Evolutionary conservation across 1,140 invertebrate genomes (phyloP).

Genomic region (Leptinotarsa texana): DNA sequence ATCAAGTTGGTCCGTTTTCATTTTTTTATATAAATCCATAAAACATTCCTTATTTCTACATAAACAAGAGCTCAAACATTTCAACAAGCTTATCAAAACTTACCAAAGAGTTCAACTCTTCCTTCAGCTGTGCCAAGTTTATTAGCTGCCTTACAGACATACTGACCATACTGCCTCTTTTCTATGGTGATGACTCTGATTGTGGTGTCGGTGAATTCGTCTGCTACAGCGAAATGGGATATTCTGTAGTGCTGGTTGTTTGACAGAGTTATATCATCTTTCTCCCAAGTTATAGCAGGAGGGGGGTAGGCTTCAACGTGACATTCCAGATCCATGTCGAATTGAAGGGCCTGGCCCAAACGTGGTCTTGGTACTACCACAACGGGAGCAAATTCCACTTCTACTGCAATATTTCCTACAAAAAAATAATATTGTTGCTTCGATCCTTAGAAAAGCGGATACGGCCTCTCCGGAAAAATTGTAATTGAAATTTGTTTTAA

Average conservation of each 20-base stretch:
- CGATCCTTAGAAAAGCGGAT: background rate
- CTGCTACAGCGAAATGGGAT: slow-evolving; percentile 85
- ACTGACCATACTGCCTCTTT: slow-evolving; percentile 85
- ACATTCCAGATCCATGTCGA: slow-evolving; percentile 91
- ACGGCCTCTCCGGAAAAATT: too few species aligned
- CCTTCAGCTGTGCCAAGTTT: slow-evolving; percentile 81
- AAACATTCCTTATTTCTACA: too few species aligned
- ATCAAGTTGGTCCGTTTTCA: too few species aligned
- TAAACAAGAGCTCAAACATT: background rate
- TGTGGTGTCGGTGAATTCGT: slow-evolving; percentile 89
- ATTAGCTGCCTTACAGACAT: slow-evolving; percentile 85
- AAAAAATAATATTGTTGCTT: background rate
- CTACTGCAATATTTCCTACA: slow-evolving; percentile 77
- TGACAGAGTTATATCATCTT: slow-evolving; percentile 76
- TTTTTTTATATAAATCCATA: too few species aligned
- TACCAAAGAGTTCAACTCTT: slow-evolving; percentile 81
- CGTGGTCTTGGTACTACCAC: slow-evolving; percentile 80
- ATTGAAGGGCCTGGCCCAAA: slow-evolving; percentile 85
- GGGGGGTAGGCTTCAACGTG: slow-evolving; percentile 91
- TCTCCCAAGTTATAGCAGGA: slow-evolving; percentile 84
- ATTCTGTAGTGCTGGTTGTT: slow-evolving; percentile 87
- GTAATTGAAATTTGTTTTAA: too few species aligned
- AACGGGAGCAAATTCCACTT: slow-evolving; percentile 86
- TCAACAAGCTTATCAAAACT: slow-evolving; percentile 48
- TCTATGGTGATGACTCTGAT: slow-evolving; percentile 87